Conservation (phyloP, 2,113 vertebrate genomes). For the Brienomyrus longianalis region DNA sequence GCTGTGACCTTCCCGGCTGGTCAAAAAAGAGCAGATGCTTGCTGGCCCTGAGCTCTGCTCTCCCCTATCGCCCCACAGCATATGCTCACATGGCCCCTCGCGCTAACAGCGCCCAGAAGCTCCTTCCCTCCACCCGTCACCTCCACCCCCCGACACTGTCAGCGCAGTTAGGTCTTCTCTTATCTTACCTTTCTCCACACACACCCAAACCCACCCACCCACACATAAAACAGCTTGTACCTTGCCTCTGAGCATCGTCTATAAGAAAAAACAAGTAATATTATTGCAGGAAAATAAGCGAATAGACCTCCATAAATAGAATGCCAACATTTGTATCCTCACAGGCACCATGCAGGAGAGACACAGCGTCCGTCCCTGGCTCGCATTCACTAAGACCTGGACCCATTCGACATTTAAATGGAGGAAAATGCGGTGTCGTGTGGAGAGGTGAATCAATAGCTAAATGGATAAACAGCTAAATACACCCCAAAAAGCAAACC, state of each 20-base stretch:
- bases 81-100: background rate
- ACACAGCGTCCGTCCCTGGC: background rate
- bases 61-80: background rate
- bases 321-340: background rate
- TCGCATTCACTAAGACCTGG: background rate
- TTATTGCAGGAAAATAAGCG: background rate
- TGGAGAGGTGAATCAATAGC: conserved; percentile 2
- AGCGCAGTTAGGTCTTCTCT: background rate
- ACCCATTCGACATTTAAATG: conserved; percentile 1
- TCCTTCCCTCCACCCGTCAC: background rate
- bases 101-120: background rate
- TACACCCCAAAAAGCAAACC: conserved; percentile 14
- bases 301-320: background rate
- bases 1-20: conserved; percentile 3
- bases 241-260: background rate
- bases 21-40: conserved; percentile 3
- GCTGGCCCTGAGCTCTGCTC: background rate
- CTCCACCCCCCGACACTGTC: background rate
- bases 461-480: conserved; percentile 17
- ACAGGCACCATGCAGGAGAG: background rate
- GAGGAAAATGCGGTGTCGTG: background rate
- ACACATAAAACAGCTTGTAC: background rate
- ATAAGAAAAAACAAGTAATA: background rate
- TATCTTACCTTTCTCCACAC: background rate
- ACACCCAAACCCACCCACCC: background rate